These are phyloP conservation scores for Lepeophtheirus nordmannii DNA, from an alignment of 2,888 invertebrate species.

Conservation along the genomic window DNA sequence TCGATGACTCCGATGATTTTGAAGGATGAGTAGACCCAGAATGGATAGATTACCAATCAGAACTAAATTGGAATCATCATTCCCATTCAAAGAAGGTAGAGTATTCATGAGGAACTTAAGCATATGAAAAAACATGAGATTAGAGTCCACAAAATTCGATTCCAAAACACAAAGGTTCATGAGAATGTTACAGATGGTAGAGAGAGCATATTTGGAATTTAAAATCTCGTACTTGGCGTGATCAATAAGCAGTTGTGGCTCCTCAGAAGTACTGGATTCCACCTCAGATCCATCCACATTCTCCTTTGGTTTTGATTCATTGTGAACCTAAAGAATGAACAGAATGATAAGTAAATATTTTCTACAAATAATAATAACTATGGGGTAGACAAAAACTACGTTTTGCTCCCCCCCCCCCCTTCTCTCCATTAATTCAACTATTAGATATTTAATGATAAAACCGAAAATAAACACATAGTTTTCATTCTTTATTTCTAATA, in stretches of 20 bases:
- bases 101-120: constrained; percentile 71
- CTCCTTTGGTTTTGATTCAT: background rate
- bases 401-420: no score
- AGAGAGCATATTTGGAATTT: constrained; percentile 42
- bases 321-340: background rate
- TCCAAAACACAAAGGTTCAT: constrained; percentile 83
- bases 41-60: constrained; percentile 70
- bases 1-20: constrained; percentile 40
- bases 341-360: background rate
- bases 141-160: constrained; percentile 61
- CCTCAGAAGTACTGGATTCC: background rate
- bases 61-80: constrained; percentile 43
- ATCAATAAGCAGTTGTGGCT: constrained; percentile 14
- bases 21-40: constrained; percentile 60
- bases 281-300: background rate
- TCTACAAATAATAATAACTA: no score
- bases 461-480: no score
- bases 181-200: constrained; percentile 73
- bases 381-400: no score
- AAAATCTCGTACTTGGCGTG: constrained; percentile 19
- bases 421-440: no score
- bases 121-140: constrained; percentile 56
- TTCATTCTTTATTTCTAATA: no score
- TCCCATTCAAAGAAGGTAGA: constrained; percentile 49
- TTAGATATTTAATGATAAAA: no score